Percentiles rank a stretch among this genome's conserved stretches.
These are phyloP conservation scores for Chelonus formosanus DNA, from an alignment of 2,888 invertebrate species.

Conservation along the genomic window DNA sequence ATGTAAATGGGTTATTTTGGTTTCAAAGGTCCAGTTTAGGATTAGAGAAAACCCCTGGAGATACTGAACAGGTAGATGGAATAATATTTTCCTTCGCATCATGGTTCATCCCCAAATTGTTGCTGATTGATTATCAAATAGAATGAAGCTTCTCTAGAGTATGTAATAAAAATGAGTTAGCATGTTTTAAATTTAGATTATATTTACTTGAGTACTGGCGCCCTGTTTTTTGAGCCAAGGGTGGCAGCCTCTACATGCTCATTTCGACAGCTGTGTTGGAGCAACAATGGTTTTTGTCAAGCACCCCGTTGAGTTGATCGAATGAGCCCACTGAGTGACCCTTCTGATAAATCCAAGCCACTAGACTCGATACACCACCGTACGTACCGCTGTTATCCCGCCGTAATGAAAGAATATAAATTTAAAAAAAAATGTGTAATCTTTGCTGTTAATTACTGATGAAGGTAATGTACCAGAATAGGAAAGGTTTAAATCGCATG, in stretches of 20 bases:
- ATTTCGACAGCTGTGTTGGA: conserved; percentile 62
- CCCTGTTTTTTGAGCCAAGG: conserved; percentile 11
- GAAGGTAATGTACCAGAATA: not conserved
- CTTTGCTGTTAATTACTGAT: conserved; percentile 5
- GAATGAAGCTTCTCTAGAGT: not conserved
- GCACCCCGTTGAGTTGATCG: conserved; percentile 44
- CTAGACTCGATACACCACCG: not conserved
- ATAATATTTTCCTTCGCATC: too few relatives aligned
- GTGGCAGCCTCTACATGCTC: conserved; percentile 40
- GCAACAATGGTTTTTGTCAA: conserved; percentile 58
- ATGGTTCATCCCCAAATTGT: not conserved
- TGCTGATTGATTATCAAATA: not conserved
- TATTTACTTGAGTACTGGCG: conserved; percentile 21
- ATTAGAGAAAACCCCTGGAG: too few relatives aligned
- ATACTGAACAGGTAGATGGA: not conserved
- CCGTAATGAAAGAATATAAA: too few relatives aligned
- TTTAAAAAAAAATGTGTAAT: not conserved
- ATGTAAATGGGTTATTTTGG: too few relatives aligned
- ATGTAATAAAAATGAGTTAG: conserved; percentile 7
- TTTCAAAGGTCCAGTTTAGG: conserved; percentile 19
- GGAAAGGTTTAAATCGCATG: not conserved
- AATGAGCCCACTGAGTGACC: conserved; percentile 43
- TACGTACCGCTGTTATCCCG: too few relatives aligned
- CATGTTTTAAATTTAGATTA: conserved; percentile 15
- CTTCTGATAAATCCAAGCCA: conserved; percentile 8